Percentiles rank a stretch among this genome's conserved stretches.
These are phyloP conservation scores for Enteromius treurensis DNA, from an alignment of 2,797 vertebrate genomes.

Conservation along the genomic window DNA sequence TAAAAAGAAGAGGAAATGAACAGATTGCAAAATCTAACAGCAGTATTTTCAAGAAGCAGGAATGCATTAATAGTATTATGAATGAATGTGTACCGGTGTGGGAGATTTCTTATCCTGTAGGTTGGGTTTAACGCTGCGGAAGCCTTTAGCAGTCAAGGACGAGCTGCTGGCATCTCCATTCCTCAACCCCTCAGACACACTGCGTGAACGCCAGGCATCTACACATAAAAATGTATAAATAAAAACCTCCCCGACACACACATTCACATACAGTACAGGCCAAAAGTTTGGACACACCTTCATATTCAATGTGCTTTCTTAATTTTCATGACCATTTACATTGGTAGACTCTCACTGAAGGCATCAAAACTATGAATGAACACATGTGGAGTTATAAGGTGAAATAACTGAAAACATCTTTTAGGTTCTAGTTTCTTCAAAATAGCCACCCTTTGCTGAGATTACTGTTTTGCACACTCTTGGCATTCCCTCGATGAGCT, in stretches of 20 bases:
- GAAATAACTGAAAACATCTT: too few species aligned
- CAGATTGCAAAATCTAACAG: background rate
- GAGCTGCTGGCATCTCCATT: constrained; percentile 90
- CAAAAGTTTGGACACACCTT: too few species aligned
- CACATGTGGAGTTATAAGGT: too few species aligned
- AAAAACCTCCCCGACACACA: background rate
- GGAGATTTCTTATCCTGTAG: constrained; percentile 93
- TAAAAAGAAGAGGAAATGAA: background rate
- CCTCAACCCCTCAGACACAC: constrained; percentile 83
- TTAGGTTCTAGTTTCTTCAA: too few species aligned
- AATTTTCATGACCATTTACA: too few species aligned
- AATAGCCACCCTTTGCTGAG: too few species aligned
- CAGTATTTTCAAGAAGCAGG: background rate
- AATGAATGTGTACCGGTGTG: constrained; percentile 78
- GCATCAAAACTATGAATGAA: too few species aligned
- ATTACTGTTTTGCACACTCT: too few species aligned
- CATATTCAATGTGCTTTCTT: too few species aligned
- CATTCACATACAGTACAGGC: background rate
- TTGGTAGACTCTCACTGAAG: too few species aligned
- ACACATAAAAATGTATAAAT: constrained; percentile 13
- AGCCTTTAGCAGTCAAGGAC: constrained; percentile 96
- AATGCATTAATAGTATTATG: background rate
- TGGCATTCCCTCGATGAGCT: too few species aligned
- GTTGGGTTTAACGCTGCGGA: constrained; percentile 94
- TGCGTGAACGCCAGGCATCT: constrained; percentile 91